Evolutionary conservation across 2,888 invertebrate genomes (phyloP), one percentile per base, ranked within the genome.

Genomic region (Yponomeuta sedellus): DNA sequence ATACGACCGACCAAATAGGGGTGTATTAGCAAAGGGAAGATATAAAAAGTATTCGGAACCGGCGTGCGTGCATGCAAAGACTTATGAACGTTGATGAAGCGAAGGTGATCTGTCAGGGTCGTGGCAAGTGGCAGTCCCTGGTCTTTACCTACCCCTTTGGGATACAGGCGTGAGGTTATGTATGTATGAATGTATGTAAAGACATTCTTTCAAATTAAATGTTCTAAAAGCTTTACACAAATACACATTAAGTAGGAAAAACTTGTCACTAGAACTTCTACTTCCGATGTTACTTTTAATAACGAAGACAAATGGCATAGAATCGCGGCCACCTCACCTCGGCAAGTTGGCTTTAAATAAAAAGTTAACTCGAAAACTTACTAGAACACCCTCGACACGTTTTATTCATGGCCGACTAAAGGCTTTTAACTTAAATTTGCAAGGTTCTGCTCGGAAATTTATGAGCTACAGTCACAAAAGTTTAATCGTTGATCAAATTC

Each of bases 401-500:
- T 84, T 84, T 81, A 80, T 85, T 84, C 79, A 76, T 75, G 74
- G 72, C 71, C 73, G 34, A 64, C 70, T 77, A 76, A 80, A 81
- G 76, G 73, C 75, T 79, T 81, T 82, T 75, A 78, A 78, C 73
- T 80, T 77, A 74, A 81, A 81, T 78, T 81, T 77, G 76, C 75
- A 76, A 78, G 75, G 72, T 75, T 75, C 72, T 71, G 64, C 65
- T 67, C 67, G 70, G 70, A 74, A 81, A 85, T 83, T 85, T 83
- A 85, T 79, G 79, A 79, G 80, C 80, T 82, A 79, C 77, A 82
- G 76, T 78, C 79, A 75, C 69, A 72, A 77, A 83, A 86, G 80
- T 85, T 83, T 72, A 73, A 77, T 76, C 81, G 77, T 81, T 79
- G 78, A 82, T 84, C 78, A 82, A 82, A 82, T 75, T 82, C 78